Evolutionary conservation across 1,140 invertebrate species (phyloP).

Genomic region (Zophobas morio): DNA sequence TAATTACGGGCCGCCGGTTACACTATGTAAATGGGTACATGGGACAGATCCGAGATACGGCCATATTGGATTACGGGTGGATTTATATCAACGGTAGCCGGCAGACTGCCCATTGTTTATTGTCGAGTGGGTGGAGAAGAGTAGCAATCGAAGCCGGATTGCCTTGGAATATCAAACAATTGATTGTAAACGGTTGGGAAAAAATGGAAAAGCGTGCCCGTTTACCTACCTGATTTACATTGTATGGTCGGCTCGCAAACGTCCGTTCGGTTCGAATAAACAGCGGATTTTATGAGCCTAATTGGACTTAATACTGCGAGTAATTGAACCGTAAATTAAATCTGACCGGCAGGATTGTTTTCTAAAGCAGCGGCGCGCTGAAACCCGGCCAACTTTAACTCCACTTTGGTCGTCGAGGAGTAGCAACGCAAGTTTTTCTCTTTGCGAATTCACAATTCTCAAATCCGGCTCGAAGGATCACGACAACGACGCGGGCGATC

Average conservation of each 20-base stretch:
- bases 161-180: conserved; percentile 42
- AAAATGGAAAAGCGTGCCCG: conserved; percentile 36
- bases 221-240: conserved; percentile 40
- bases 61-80: conserved; percentile 39
- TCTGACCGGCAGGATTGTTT: background rate
- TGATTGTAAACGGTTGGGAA: conserved; percentile 25
- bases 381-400: too few species aligned
- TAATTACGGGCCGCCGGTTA: conserved; percentile 33
- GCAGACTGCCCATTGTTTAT: conserved; percentile 32
- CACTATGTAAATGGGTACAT: conserved; percentile 32
- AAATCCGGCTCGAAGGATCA: too few species aligned
- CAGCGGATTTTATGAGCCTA: conserved; percentile 30
- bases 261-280: conserved; percentile 7
- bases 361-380: background rate
- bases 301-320: conserved; percentile 38
- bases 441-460: too few species aligned
- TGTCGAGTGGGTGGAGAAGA: conserved; percentile 31
- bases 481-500: background rate
- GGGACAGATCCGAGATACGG: conserved; percentile 39
- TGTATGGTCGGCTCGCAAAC: background rate
- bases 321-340: conserved; percentile 42
- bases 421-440: too few species aligned
- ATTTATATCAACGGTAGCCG: conserved; percentile 37
- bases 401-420: too few species aligned
- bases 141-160: conserved; percentile 29